Evolutionary conservation across 2,113 vertebrate species (phyloP), one percentile per base, ranked within the genome.

Genomic region (Coreoperca whiteheadi): DNA sequence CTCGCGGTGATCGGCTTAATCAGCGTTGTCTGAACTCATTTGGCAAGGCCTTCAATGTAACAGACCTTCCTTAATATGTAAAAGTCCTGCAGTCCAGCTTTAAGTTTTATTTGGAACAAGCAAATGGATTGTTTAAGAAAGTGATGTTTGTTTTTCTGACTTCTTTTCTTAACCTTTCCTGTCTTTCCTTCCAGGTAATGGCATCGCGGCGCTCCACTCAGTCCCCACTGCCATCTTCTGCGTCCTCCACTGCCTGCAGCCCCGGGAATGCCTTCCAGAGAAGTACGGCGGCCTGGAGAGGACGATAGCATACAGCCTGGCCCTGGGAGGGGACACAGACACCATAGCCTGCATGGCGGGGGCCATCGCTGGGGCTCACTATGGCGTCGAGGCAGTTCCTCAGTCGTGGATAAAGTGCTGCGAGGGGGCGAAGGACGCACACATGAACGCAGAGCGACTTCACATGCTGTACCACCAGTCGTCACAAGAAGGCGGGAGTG

Each of bases 261-360:
- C 97, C 0, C 95, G 94, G 25, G 96, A 97, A 0, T 96, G 97
- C 75, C 95, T 99, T 39, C 98, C 98, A 3, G 94, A 95, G 2
- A 91, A 76, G 68, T 98, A 97, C 77, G 96, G 96, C 2, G 96
- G 89, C 79, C 92, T 99, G 86, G 97, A 99, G 87, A 96, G 97
- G 94, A 99, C 98, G 81, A 94, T 99, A 81, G 95, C 97, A 41
- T 99, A 97, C 93, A 97, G 97, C 84, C 94, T 99, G 92, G 97
- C 97, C 0, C 93, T 99, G 74, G 98, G 98, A 3, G 98, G 98
- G n/a, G 98, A 99, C 95, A 99, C 98, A 1, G 98, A 99, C 95
- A 99, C 98, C 91, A 99, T 99, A 51, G 98, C 98, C 65, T 99
- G 97, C 92, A 99, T 99, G 98, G 98, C 98, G 0, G 98, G 98